Base-by-base conservation (phyloP, 1,140 invertebrate genomes). In the Ceratoteleas bidentatus region DNA sequence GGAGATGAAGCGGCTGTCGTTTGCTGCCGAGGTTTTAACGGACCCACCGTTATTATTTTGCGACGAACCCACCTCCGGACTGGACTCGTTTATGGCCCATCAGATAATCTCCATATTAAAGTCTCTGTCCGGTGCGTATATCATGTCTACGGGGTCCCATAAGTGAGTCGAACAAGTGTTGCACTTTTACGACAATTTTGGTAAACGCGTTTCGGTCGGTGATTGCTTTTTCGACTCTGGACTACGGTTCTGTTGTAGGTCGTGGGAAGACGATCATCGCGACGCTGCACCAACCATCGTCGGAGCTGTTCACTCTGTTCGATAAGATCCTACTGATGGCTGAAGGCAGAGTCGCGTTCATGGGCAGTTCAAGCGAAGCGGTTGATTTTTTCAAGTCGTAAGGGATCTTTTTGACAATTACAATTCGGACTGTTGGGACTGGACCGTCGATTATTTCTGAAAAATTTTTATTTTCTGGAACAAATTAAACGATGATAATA, bases 261-360 rank as follows among this genome's bases (percentile, higher is more conserved):
- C 75, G 74, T 86, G 97, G 98, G 5, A 98, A 98, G 89, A 99
- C 98, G 0, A 95, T 99, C 43, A 92, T 99, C 16, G 96, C 96
- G 85, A 99, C 98, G 2, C 98, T 99, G 73, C 98, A 99, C 91
- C 98, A 99, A 88, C 98, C 98, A 0, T 98, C 96, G 0, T 98
- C 97, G 0, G 97, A 99, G 88, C 91, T 99, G 0, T 99, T 96
- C 87, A 94, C 95, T 11, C 94, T 99, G 91, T 99, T 99, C 89
- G 96, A 99, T 87, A 96, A 96, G 85, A 92, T 99, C 38, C 91
- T 98, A 0, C 92, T 99, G 10, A 95, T 99, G 94, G 96, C 98
- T 0, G 97, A 99, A 88, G 98, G 98, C 0, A 92, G 96, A 76
- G 95, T 97, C 0, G 98, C 97, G 0, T 99, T 97, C 89, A 93